phyloP scores from a whole-genome alignment of 2,113 vertebrate genomes.

The Nesoenas mayeri region DNA sequence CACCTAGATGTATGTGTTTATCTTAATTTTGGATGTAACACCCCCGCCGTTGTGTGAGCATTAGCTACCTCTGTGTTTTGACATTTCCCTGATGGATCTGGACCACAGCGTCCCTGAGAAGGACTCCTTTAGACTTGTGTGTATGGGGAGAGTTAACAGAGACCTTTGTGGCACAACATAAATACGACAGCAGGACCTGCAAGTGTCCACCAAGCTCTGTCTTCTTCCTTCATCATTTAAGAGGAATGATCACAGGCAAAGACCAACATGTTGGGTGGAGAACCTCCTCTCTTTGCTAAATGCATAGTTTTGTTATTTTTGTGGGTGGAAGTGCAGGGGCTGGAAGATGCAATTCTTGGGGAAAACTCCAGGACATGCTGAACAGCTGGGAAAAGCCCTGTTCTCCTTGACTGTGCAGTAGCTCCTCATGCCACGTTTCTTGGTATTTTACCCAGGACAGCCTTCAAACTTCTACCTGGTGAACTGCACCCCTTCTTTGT shows the following conservation, averaged over 20 bases:
- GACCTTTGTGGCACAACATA: neutral
- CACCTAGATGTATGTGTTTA: neutral
- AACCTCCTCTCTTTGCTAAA: neutral
- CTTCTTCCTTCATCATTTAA: neutral
- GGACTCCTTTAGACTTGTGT: neutral
- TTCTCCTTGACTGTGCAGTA: neutral
- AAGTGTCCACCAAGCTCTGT: neutral
- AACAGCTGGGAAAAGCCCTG: neutral
- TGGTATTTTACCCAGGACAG: neutral
- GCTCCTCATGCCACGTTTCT: neutral
- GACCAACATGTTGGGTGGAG: rapidly evolving
- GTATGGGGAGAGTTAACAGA: neutral
- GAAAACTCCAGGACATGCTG: neutral
- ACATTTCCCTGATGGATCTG: neutral
- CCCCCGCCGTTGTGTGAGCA: too few relatives aligned
- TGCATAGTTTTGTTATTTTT: neutral
- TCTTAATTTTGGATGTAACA: neutral
- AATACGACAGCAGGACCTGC: rapidly evolving
- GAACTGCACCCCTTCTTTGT: neutral
- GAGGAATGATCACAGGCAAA: neutral
- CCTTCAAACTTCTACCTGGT: neutral
- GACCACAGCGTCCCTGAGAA: neutral
- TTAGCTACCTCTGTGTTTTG: neutral
- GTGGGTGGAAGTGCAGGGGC: neutral
- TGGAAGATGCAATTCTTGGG: neutral